These are phyloP conservation scores for Tenthredo notha DNA, from an alignment of 2,888 invertebrate species.

Conservation along the genomic window DNA sequence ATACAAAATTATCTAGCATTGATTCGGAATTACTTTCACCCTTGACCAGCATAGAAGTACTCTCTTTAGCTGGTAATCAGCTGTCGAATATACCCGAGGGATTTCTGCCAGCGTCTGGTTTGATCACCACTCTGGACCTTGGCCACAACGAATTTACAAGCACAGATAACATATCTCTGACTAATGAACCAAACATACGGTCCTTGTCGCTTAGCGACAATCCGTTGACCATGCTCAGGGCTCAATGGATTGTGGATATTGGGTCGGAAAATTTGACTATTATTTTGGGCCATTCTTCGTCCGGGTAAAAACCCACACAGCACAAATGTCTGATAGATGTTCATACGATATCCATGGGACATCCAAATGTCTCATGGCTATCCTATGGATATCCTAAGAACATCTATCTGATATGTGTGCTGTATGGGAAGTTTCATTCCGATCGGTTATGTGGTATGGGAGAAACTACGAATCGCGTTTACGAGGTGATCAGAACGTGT, in stretches of 20 bases:
- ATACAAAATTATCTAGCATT: conserved; percentile 31
- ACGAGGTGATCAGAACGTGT: too few species aligned
- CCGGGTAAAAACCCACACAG: too few species aligned
- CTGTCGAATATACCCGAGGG: neutral
- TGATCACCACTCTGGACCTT: neutral
- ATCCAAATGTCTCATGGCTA: too few species aligned
- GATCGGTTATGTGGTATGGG: too few species aligned
- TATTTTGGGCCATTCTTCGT: neutral
- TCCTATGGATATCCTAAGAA: too few species aligned
- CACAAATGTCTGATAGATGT: too few species aligned
- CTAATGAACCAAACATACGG: neutral
- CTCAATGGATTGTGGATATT: neutral
- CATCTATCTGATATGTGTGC: too few species aligned
- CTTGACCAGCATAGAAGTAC: conserved; percentile 14
- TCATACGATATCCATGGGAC: too few species aligned
- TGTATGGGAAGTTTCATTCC: too few species aligned
- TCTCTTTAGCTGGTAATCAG: conserved; percentile 41
- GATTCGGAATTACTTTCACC: neutral
- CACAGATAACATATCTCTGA: neutral
- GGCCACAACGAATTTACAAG: neutral
- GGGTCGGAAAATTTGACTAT: conserved; percentile 2
- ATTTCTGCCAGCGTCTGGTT: neutral
- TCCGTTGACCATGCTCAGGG: neutral
- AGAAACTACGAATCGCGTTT: too few species aligned
- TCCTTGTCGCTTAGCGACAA: conserved; percentile 8